phyloP scores from a whole-genome alignment of 2,888 invertebrate species.

The Agriopis aurantiaria region DNA sequence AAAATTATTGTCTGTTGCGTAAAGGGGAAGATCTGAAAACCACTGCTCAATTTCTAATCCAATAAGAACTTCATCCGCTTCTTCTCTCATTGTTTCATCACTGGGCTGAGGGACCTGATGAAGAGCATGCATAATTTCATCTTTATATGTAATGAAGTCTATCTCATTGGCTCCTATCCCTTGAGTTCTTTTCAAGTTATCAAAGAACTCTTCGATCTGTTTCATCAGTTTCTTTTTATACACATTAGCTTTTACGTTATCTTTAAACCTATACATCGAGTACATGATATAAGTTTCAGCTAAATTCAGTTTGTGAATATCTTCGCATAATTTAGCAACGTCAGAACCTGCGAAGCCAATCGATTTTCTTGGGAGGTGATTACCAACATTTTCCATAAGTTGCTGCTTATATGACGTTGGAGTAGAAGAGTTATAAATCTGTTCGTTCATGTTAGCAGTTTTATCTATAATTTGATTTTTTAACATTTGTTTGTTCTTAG shows the following conservation, averaged over 20 bases:
- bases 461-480: constrained; percentile 66
- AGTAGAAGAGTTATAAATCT: constrained; percentile 46
- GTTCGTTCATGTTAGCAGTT: constrained; percentile 56
- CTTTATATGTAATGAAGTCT: constrained; percentile 50
- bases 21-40: constrained; percentile 64
- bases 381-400: constrained; percentile 57
- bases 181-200: constrained; percentile 56
- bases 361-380: constrained; percentile 50
- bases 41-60: constrained; percentile 69
- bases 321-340: constrained; percentile 53
- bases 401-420: constrained; percentile 61
- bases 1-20: constrained; percentile 44
- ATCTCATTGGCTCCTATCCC: constrained; percentile 53
- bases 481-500: constrained; percentile 51
- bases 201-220: constrained; percentile 55
- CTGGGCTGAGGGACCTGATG: constrained; percentile 65
- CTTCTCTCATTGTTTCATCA: constrained; percentile 59
- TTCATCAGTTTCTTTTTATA: constrained; percentile 62
- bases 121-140: constrained; percentile 60
- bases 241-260: constrained; percentile 59
- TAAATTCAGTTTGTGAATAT: constrained; percentile 58
- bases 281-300: constrained; percentile 65
- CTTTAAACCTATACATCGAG: constrained; percentile 57
- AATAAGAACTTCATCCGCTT: constrained; percentile 67
- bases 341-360: constrained; percentile 41